A percentile compares a stretch with the other conserved stretches of the same genome.
Conservation (phyloP, 2,888 invertebrate genomes). For the Epinotia nisella region DNA sequence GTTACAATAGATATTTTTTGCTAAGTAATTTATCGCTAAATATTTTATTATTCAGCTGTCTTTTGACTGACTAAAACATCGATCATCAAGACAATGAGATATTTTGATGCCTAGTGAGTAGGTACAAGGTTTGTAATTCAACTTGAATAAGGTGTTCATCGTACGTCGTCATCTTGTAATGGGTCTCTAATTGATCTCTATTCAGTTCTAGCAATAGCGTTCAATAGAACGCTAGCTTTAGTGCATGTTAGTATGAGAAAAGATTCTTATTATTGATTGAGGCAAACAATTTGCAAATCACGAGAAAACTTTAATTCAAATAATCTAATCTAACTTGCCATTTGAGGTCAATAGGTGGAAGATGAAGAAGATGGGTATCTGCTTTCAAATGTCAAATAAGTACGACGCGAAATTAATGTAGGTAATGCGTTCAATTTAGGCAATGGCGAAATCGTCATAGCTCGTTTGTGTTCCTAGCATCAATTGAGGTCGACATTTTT, state of each 20-base stretch:
- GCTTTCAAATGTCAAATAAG: conserved; percentile 65
- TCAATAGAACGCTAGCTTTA: too few species aligned
- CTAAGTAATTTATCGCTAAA: background rate
- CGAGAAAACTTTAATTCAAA: conserved; percentile 40
- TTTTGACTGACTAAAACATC: background rate
- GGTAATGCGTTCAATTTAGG: conserved; percentile 59
- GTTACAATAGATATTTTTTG: too few species aligned
- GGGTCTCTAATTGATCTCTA: background rate
- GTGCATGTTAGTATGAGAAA: background rate
- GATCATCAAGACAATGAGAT: conserved; percentile 1
- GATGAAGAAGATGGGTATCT: conserved; percentile 62
- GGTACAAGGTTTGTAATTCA: background rate
- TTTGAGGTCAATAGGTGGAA: conserved; percentile 62
- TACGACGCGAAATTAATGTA: conserved; percentile 56
- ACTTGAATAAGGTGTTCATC: conserved; percentile 2
- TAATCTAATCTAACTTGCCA: conserved; percentile 44
- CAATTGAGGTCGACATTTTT: conserved; percentile 64
- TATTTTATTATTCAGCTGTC: conserved; percentile 8
- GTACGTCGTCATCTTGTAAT: background rate
- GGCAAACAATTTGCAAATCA: conserved; percentile 40
- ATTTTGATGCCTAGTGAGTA: background rate
- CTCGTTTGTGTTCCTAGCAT: conserved; percentile 48
- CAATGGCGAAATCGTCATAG: conserved; percentile 57
- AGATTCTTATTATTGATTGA: conserved; percentile 23
- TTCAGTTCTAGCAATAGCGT: background rate